Conservation (phyloP, 2,113 vertebrate species). For the Poecile atricapillus region DNA sequence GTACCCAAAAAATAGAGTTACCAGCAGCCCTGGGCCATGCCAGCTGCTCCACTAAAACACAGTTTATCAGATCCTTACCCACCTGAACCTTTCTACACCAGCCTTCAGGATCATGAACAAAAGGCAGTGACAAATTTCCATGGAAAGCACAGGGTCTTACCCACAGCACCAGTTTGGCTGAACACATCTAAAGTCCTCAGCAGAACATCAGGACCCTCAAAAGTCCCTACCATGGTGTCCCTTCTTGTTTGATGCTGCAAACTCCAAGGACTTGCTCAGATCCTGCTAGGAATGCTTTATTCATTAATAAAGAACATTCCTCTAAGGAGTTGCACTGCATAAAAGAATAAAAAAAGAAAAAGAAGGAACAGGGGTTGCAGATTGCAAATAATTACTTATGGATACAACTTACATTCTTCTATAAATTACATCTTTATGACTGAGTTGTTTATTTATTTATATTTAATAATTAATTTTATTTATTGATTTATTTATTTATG, state of each 20-base stretch:
- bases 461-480: not conserved
- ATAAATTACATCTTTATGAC: not conserved
- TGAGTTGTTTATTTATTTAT: not conserved
- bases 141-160: not conserved
- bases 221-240: not conserved
- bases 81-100: not conserved
- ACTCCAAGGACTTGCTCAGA: not conserved
- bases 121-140: not conserved
- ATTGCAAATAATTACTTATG: not conserved
- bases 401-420: not conserved
- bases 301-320: not conserved
- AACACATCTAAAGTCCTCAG: not conserved
- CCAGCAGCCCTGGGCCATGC: not conserved
- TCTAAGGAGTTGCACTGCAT: not conserved
- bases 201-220: not conserved
- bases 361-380: not conserved
- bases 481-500: not conserved
- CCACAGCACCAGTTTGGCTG: not conserved
- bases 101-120: not conserved
- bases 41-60: not conserved
- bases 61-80: not conserved
- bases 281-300: not conserved
- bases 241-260: not conserved
- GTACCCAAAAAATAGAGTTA: not conserved
- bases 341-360: not conserved